phyloP scores from a whole-genome alignment of 1,140 invertebrate genomes.

The Phortica variegata region DNA sequence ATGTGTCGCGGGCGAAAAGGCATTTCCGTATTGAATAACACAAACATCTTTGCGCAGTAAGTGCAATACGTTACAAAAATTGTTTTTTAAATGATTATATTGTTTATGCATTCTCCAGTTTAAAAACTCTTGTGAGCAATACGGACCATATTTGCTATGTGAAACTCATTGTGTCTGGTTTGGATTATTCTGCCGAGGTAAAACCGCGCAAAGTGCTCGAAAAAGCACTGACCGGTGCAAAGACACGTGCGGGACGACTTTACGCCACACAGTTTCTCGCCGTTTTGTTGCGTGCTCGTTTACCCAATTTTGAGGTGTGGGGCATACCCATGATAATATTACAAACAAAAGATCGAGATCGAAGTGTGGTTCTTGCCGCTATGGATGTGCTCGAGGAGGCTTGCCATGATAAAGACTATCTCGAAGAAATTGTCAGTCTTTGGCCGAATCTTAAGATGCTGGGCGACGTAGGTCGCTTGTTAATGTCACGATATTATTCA shows the following conservation, averaged over 20 bases:
- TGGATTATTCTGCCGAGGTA: slow-evolving; percentile 80
- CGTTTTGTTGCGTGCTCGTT: slow-evolving; percentile 75
- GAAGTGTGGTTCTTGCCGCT: slow-evolving; percentile 74
- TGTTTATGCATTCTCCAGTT: slow-evolving; percentile 59
- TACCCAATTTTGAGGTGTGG: slow-evolving; percentile 74
- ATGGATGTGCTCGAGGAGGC: slow-evolving; percentile 88
- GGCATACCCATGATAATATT: slow-evolving; percentile 77
- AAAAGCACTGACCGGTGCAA: slow-evolving; percentile 63
- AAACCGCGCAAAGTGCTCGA: slow-evolving; percentile 72
- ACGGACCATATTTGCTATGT: slow-evolving; percentile 89
- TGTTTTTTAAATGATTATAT: slow-evolving; percentile 36
- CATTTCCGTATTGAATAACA: slow-evolving; percentile 71
- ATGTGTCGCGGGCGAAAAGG: slow-evolving; percentile 76
- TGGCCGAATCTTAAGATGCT: slow-evolving; percentile 74
- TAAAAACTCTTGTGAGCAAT: slow-evolving; percentile 76
- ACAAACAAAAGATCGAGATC: slow-evolving; percentile 79
- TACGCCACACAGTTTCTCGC: slow-evolving; percentile 90
- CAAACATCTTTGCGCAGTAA: slow-evolving; percentile 75
- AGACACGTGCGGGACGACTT: slow-evolving; percentile 71
- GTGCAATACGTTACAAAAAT: slow-evolving; percentile 30
- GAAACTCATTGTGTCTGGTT: slow-evolving; percentile 84
- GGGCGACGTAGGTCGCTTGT: slow-evolving; percentile 79
- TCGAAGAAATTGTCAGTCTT: slow-evolving; percentile 75
- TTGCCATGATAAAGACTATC: slow-evolving; percentile 76
- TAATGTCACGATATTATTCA: slow-evolving; percentile 82